These are phyloP conservation scores for Lanius collurio DNA, from an alignment of 2,113 vertebrate species.

Conservation along the genomic window DNA sequence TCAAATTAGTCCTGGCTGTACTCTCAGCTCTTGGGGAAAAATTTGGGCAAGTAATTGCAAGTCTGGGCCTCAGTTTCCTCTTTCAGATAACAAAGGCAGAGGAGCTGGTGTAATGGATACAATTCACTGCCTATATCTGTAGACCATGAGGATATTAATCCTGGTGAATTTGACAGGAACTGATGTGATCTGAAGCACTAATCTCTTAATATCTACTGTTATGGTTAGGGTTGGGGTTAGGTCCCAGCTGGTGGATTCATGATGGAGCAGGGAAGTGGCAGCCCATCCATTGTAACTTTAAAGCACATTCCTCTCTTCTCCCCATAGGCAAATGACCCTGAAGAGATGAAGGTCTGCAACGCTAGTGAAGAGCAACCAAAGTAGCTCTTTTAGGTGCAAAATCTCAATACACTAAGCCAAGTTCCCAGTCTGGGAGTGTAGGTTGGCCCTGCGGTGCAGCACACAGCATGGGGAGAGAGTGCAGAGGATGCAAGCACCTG, in stretches of 20 bases:
- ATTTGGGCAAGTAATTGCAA: not conserved
- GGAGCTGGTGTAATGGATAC: not conserved
- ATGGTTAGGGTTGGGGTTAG: no score
- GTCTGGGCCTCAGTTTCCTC: not conserved
- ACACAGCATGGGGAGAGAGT: not conserved
- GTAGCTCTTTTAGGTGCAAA: not conserved
- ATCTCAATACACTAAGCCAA: fast-evolving
- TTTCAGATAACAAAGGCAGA: not conserved
- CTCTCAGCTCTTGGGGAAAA: no score
- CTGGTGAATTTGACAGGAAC: not conserved
- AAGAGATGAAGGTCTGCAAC: not conserved
- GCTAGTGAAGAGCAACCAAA: not conserved
- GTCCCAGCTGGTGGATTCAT: not conserved
- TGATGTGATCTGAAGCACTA: not conserved
- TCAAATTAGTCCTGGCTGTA: not conserved
- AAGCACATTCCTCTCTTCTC: not conserved
- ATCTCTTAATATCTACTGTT: not conserved
- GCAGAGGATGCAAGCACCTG: not conserved
- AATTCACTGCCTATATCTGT: not conserved
- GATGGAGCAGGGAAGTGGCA: not conserved
- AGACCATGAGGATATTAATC: not conserved
- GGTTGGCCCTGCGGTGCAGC: not conserved
- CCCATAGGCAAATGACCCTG: not conserved
- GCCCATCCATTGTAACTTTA: fast-evolving
- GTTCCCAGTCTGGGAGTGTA: not conserved